Base-by-base conservation (phyloP, 1,140 invertebrate species). In the Brachionus koreanus region DNA sequence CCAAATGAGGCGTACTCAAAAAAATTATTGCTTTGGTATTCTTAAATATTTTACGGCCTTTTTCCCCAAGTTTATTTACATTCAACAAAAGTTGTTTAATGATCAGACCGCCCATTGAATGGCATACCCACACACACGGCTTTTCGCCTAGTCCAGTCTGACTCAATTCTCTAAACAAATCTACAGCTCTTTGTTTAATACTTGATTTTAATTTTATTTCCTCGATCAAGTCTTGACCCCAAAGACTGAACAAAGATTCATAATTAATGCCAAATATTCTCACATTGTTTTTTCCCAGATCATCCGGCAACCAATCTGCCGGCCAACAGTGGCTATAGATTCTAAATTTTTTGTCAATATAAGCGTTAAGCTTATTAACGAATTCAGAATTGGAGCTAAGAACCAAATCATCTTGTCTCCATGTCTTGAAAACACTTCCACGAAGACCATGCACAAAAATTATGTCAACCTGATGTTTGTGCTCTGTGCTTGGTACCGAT, bases 71-170 rank as follows among this genome's bases (percentile, higher is more conserved):
- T 79, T 57, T n/a, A 13, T 13, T 33, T 19, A 42, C 9, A 82
- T 82, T 49, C 5, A 49, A 12, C 39, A 82, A 39, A 3, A 82
- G 23, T 12, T 82, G 42, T 67, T 82, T 82, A 9, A 69, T 16
- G 16, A 82, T 72, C 33, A 82, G 29, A n/a, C 82, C 82, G 1
- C 82, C 82, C 82, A 82, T 82, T 29, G 82, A 82, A 61, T 82
- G 82, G 35, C 65, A 72, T 33, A 82, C 42, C 65, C 65, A 82
- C n/a, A 72, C 25, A 57, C 69, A 43, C 7, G 82, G 82, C 23
- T 46, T 61, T 35, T 72, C 61, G 6, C 82, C 82, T 2, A 82
- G 7, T n/a, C 57, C 82, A 10, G 25, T 19, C 39, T 39, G 43
- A 19, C 19, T 46, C 13, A 74, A 13, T n/a, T 82, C 42, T 61